Evolutionary conservation across 2,888 invertebrate species (phyloP), one percentile per base, ranked within the genome.

Genomic region (Dynastes hyllus): DNA sequence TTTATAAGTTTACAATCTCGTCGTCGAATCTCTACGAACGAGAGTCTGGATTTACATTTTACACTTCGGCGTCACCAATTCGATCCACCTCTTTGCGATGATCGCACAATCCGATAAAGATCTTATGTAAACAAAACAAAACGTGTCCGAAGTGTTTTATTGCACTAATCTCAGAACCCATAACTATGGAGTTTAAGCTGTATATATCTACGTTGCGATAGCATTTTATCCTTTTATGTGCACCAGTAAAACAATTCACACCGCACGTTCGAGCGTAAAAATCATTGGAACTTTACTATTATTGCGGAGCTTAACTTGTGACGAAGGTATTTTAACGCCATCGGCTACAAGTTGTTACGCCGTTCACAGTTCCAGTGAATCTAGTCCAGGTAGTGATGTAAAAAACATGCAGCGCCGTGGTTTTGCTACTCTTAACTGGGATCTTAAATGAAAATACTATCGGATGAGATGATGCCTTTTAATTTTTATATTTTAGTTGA

Each of bases 171-270:
- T 22, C 37, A 40, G 73, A 73, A 73, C 73, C 73, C 45, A 73
- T 73, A 73, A 73, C 73, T 37, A 40, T 40, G 22, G 40, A 61
- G 37, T 40, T 45, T 58, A 58, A 61, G 53, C 45, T 58, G 66
- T 53, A 16, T 29, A 55, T 71, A 55, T 55, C 40, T 73, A 73
- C 53, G 73, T n/a, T 22, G 22, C 61, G 73, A 73, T 73, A 40
- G 37, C 40, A 53, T 73, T 73, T 73, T 73, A 27, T 61, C 73
- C 61, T 8, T 73, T 73, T 73, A 73, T 73, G 27, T 73, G 61
- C 58, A 73, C 58, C 73, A 73, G 73, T 73, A 73, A 73, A 73
- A 61, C 73, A 73, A 73, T 73, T 73, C 73, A 73, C 73, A 73
- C 71, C 16, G 71, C 55, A 58, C n/a, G 71, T 40, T 51, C 32